These are phyloP conservation scores for Drosophila triauraria DNA, from an alignment of 1,140 invertebrate genomes.

Conservation along the genomic window DNA sequence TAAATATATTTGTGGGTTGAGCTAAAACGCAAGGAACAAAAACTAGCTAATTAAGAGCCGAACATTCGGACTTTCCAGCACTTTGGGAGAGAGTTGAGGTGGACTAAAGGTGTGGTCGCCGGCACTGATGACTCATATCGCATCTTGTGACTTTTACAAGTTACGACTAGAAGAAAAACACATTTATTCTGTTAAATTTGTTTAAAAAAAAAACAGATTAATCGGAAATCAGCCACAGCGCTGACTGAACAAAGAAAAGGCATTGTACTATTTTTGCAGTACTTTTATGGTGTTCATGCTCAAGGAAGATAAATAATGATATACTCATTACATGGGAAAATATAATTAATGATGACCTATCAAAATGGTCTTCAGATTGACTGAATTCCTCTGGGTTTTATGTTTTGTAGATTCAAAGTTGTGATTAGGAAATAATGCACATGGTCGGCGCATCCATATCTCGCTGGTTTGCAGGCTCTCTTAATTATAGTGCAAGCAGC, in stretches of 20 bases:
- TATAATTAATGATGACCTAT: not conserved
- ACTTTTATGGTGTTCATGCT: not conserved
- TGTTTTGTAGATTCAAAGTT: not conserved
- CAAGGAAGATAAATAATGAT: not conserved
- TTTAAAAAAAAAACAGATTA: not conserved
- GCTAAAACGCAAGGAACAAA: not conserved
- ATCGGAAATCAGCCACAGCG: not conserved
- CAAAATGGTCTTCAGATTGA: not conserved
- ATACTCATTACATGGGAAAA: not conserved
- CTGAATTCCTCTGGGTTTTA: not conserved
- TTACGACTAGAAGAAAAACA: not conserved
- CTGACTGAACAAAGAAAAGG: conserved; percentile 4
- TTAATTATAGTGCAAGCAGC: too few relatives aligned
- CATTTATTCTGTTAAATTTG: not conserved
- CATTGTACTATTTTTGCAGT: not conserved
- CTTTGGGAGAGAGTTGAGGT: conserved; percentile 22
- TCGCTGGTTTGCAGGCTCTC: too few relatives aligned
- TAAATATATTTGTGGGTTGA: not conserved
- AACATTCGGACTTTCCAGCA: not conserved
- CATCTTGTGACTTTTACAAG: conserved; percentile 15
- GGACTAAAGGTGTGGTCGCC: conserved; percentile 27
- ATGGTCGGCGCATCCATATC: not conserved
- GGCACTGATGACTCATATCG: conserved; percentile 25
- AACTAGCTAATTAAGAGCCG: not conserved
- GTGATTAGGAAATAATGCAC: not conserved